A percentile compares a stretch with the other conserved stretches of the same genome.
Evolutionary conservation across 2,113 vertebrate species (phyloP).

Genomic region (Halichoerus grypus): DNA sequence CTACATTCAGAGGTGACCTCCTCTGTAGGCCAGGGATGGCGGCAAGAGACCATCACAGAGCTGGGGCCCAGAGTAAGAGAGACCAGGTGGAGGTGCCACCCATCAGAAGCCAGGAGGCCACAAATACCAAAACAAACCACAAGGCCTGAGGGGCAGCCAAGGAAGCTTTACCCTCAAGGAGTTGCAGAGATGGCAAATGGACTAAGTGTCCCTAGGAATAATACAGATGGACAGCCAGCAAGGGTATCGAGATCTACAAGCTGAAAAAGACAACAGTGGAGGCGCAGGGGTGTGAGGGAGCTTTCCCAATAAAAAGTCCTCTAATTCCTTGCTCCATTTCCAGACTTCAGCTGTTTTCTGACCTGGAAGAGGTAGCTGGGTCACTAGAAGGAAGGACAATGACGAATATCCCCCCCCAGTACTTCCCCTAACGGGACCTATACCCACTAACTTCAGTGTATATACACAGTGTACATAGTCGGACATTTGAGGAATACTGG

Average conservation of each 20-base stretch:
- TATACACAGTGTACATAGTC: not conserved
- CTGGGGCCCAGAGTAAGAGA: not conserved
- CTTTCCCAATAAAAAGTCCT: not conserved
- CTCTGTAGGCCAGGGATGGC: not conserved
- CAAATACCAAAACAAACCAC: not conserved
- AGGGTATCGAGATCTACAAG: not conserved
- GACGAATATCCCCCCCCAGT: not conserved
- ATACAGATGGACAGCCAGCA: not conserved
- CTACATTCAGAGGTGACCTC: not conserved
- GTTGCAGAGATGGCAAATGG: not conserved
- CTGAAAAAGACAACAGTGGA: not conserved
- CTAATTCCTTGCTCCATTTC: conserved; percentile 21
- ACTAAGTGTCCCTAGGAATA: not conserved
- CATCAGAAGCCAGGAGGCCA: not conserved
- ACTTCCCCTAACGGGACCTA: not conserved
- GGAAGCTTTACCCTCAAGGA: not conserved
- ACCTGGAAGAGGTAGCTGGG: not conserved
- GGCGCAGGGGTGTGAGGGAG: not conserved
- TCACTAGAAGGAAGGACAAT: not conserved
- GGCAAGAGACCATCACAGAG: not conserved
- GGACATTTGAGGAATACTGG: not conserved
- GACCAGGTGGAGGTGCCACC: not conserved
- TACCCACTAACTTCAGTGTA: not conserved
- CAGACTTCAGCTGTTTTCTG: not conserved
- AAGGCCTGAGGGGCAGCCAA: not conserved